phyloP scores from a whole-genome alignment of 2,888 invertebrate species.

The Pheosia gnoma region DNA sequence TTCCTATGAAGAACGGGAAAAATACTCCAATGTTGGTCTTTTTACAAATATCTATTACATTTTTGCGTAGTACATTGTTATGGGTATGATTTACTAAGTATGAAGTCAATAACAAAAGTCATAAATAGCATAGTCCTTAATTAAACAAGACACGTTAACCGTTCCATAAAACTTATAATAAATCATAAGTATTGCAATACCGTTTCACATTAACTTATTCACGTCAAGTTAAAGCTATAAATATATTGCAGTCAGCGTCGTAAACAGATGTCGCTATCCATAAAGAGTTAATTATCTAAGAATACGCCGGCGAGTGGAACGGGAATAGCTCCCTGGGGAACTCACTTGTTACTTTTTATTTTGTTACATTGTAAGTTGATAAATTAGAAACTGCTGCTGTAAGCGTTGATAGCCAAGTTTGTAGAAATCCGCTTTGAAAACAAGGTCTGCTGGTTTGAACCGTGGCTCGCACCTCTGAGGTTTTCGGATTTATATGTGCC shows the following conservation, averaged over 20 bases:
- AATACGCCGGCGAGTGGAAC: slow-evolving; percentile 59
- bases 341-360: slow-evolving; percentile 59
- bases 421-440: too few relatives aligned
- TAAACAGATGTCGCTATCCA: slow-evolving; percentile 76
- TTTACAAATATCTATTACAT: too few relatives aligned
- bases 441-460: too few relatives aligned
- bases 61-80: too few relatives aligned
- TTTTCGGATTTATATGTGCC: too few relatives aligned
- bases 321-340: slow-evolving; percentile 76
- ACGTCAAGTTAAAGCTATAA: slow-evolving; percentile 39
- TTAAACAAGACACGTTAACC: not conserved
- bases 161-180: slow-evolving; percentile 17
- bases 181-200: slow-evolving; percentile 30
- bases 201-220: slow-evolving; percentile 27
- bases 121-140: not conserved
- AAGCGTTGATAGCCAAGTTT: too few relatives aligned
- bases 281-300: slow-evolving; percentile 82
- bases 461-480: too few relatives aligned
- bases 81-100: too few relatives aligned
- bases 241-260: slow-evolving; percentile 51
- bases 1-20: too few relatives aligned
- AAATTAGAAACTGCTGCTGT: slow-evolving; percentile 23
- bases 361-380: slow-evolving; percentile 47
- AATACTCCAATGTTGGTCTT: too few relatives aligned
- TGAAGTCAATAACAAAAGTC: too few relatives aligned